Base-by-base conservation (phyloP, 1,140 invertebrate genomes). In the Catajapyx aquilonaris region DNA sequence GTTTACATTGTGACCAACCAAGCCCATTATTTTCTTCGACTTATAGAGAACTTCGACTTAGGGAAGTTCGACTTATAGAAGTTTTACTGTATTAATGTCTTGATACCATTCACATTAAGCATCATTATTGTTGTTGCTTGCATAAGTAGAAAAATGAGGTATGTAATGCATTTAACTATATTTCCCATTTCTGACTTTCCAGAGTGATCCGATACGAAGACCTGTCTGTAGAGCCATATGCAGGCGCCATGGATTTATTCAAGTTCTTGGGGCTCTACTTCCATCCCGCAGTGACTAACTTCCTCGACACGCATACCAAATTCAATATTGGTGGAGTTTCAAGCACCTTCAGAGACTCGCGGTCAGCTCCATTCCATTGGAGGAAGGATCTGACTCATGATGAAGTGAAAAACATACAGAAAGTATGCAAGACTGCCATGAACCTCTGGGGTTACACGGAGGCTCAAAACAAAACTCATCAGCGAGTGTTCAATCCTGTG, bases 191-290 rank as follows among this genome's bases (percentile, higher is more conserved):
- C 25, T 44, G 37, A 18, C 41, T 36, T 61, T 61, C 3, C 55
- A 85, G 79, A 56, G 72, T 72, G 15, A 52, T 85, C 16, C 66
- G 81, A 1, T 88, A 86, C 52, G 84, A 88, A 59, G 83, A 88
- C 51, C 52, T 88, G 11, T 81, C 81, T 0, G 47, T 81, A 10
- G 66, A 80, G 48, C 76, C 79, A 1, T 76, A 76, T 50, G 60
- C 56, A 34, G 65, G 69, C n/a, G 67, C 71, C 3, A 61, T 71
- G 43, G 62, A 74, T n/a, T 53, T 88, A 3, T 70, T 81, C 38
- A 57, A 73, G 48, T 85, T 85, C 56, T 76, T 79, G 48, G 72
- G 74, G 5, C 54, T 87, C 21, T 60, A 73, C 43, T 70, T 75
- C 46, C 74, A 78, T 52, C 57, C 62, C 1, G 60, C 66, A 31